Base-by-base conservation (phyloP, 2,797 vertebrate genomes). In the Acanthiza pusilla region DNA sequence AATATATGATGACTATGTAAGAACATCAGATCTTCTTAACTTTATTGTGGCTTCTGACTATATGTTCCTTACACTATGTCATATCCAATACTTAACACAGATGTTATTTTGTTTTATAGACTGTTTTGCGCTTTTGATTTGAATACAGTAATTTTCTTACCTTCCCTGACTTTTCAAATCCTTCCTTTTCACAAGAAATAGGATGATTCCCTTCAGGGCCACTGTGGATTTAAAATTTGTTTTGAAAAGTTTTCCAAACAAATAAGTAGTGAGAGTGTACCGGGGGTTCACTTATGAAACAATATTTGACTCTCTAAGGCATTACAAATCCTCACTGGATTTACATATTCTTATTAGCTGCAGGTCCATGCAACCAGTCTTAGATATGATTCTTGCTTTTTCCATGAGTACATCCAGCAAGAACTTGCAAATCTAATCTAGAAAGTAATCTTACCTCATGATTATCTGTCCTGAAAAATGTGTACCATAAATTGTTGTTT, bases 341-440 rank as follows among this genome's bases (percentile, higher is more conserved):
- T 88, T 54, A 42, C 6, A 20, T 38, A 34, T 83, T 66, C 14
- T 32, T 77, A 1, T 18, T 17, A 60, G 23, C 3, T 82, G 17
- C 16, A 66, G 20, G 7, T 40, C 26, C 53, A 66, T 3, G 12
- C 21, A 78, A 48, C 4, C 15, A 34, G 8, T 47, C 10, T 67
- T 45, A 68, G 17, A 51, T 7, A 32, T 18, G 8, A 43, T 50
- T 84, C 20, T 76, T 75, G 5, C 5, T 55, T 88, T 68, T 68
- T 68, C 13, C n/a, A 15, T 47, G 3, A 38, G 6, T 30, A 38
- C 0, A 0, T 55, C 19, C 22, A 63, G 9, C 29, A 50, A 23
- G 45, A 32, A 20, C 21, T 43, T 73, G 21, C 11, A 73, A 47
- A 19, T 25, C 12, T 67, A 55, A 76, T 11, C 12, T 20, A 34